These are phyloP conservation scores for Ctenodactylus gundi DNA, from an alignment of 2,113 vertebrate species.

Conservation along the genomic window DNA sequence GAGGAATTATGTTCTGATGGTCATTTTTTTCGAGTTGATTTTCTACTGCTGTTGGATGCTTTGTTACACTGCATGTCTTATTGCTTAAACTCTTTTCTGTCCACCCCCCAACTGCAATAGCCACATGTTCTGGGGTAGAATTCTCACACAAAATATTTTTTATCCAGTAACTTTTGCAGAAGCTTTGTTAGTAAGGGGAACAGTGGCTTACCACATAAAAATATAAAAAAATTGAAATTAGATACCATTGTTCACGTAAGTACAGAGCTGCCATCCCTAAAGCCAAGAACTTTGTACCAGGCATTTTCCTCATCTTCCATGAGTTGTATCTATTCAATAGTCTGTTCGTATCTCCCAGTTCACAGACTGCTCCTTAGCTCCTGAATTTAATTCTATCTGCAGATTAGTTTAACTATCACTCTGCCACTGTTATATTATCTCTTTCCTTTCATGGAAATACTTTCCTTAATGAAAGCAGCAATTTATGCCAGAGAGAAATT, in stretches of 20 bases:
- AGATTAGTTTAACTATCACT: neutral
- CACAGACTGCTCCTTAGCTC: neutral
- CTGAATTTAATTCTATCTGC: neutral
- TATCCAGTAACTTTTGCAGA: neutral
- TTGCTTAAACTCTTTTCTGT: neutral
- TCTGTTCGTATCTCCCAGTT: neutral
- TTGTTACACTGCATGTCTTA: neutral
- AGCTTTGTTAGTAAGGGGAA: neutral
- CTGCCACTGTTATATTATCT: neutral
- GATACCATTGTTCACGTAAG: too few species aligned
- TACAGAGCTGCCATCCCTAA: fast-evolving
- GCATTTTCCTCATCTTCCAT: neutral
- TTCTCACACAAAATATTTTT: neutral
- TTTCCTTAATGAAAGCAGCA: neutral
- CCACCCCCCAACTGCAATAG: too few species aligned
- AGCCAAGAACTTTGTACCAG: neutral
- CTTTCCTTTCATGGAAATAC: neutral
- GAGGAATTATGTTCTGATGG: neutral
- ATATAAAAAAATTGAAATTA: neutral
- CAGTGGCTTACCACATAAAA: neutral
- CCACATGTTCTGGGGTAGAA: neutral
- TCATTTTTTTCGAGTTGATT: neutral
- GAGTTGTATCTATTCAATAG: neutral
- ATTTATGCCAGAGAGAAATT: neutral
- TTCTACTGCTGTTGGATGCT: neutral